phyloP scores from a whole-genome alignment of 2,888 invertebrate species.

The Caenorhabditis imperialis region DNA sequence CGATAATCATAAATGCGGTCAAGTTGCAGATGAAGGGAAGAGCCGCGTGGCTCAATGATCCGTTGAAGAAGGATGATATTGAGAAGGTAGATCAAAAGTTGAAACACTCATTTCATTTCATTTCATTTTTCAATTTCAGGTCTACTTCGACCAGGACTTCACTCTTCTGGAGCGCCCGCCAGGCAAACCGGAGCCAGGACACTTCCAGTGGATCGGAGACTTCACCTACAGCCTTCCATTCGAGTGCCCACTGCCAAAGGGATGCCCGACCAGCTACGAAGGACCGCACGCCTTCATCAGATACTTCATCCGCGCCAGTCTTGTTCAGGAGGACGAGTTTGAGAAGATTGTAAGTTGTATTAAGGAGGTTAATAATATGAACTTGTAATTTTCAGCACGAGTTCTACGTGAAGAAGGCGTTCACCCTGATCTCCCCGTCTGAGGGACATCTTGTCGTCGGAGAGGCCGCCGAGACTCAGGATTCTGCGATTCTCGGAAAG shows the following conservation, averaged over 20 bases:
- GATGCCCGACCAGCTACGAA: conserved; percentile 75
- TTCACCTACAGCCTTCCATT: conserved; percentile 75
- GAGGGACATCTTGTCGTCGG: conserved; percentile 66
- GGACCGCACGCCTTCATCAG: conserved; percentile 75
- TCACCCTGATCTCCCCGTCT: conserved; percentile 69
- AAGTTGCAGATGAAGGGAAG: conserved; percentile 69
- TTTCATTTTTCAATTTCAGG: conserved; percentile 38
- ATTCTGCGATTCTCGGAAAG: conserved; percentile 70
- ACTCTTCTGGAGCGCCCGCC: conserved; percentile 76
- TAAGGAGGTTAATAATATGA: background rate
- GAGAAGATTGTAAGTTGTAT: conserved; percentile 39
- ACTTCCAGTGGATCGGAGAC: conserved; percentile 76
- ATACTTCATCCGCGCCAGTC: conserved; percentile 73
- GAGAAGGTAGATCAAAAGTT: conserved; percentile 57
- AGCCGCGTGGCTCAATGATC: conserved; percentile 64
- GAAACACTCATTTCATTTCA: background rate
- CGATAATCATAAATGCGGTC: conserved; percentile 62
- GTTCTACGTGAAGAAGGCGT: conserved; percentile 73
- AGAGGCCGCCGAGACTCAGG: conserved; percentile 64
- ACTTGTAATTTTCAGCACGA: conserved; percentile 63
- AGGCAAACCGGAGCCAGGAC: conserved; percentile 74
- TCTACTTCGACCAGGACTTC: conserved; percentile 76
- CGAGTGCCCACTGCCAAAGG: conserved; percentile 75
- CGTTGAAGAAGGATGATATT: conserved; percentile 64
- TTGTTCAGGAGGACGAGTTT: conserved; percentile 70